Conservation (phyloP, 2,797 vertebrate species). For the Spea hammondii region DNA sequence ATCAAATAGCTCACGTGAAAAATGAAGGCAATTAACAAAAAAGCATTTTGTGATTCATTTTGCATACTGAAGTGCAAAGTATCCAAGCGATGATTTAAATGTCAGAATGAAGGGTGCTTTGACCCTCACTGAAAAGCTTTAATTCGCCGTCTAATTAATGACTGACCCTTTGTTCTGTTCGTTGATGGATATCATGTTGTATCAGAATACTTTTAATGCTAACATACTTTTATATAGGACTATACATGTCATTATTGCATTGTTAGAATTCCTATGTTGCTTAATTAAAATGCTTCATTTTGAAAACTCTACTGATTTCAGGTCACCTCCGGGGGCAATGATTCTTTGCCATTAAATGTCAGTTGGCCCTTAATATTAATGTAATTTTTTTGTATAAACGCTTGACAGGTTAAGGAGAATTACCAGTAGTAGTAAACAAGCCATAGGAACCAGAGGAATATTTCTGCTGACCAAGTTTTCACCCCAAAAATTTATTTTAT, state of each 20-base stretch:
- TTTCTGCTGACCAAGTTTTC: too few species aligned
- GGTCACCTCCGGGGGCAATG: not conserved
- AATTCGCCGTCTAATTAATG: constrained; percentile 68
- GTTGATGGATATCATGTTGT: constrained; percentile 57
- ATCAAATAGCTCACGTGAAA: constrained; percentile 85
- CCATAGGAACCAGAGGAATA: too few species aligned
- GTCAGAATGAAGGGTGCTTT: constrained; percentile 68
- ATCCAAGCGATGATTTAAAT: constrained; percentile 63
- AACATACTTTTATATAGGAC: not conserved
- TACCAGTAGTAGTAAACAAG: too few species aligned
- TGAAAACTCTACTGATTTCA: not conserved
- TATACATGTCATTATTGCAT: not conserved
- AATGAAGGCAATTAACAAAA: constrained; percentile 88
- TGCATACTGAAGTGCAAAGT: constrained; percentile 60
- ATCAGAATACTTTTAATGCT: constrained; percentile 42
- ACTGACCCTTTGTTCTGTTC: constrained; percentile 59
- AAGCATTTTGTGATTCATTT: constrained; percentile 58
- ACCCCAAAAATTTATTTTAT: too few species aligned
- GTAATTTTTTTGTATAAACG: too few species aligned
- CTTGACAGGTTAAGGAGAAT: too few species aligned
- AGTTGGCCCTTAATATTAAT: too few species aligned
- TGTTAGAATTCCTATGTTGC: not conserved
- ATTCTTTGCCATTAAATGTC: too few species aligned
- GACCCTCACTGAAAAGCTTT: constrained; percentile 66
- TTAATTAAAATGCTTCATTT: not conserved